A percentile compares a stretch with the other conserved stretches of the same genome.
Conservation (phyloP, 2,113 vertebrate species). For the Python bivittatus region DNA sequence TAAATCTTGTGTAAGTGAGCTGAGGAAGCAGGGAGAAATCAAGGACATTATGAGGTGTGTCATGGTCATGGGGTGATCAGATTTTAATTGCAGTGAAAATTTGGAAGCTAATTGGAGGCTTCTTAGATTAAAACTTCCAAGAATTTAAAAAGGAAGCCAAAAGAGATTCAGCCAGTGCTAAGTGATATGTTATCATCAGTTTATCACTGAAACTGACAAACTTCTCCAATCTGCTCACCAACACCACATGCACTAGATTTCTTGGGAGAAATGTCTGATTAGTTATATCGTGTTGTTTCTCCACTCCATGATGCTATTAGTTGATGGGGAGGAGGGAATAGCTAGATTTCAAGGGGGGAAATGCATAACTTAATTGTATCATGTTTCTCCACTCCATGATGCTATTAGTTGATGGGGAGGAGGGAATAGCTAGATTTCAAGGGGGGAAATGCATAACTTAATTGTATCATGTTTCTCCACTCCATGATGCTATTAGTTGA, state of each 20-base stretch:
- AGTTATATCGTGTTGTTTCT: background rate
- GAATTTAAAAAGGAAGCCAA: background rate
- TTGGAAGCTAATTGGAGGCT: background rate
- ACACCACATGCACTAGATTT: background rate
- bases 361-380: background rate
- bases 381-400: background rate
- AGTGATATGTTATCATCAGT: background rate
- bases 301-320: background rate
- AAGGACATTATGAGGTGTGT: background rate
- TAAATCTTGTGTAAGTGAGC: background rate
- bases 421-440: too few relatives aligned
- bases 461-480: background rate
- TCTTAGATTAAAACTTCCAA: background rate
- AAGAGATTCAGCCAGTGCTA: background rate
- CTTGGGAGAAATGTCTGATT: background rate
- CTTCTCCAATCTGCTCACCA: background rate
- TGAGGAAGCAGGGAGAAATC: background rate
- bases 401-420: background rate
- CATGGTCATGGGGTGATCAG: background rate
- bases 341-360: too few relatives aligned
- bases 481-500: background rate
- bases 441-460: background rate
- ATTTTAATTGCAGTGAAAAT: background rate
- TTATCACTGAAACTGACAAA: background rate
- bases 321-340: too few relatives aligned